phyloP scores from a whole-genome alignment of 2,797 vertebrate species.

The Gambusia yucatana region DNA sequence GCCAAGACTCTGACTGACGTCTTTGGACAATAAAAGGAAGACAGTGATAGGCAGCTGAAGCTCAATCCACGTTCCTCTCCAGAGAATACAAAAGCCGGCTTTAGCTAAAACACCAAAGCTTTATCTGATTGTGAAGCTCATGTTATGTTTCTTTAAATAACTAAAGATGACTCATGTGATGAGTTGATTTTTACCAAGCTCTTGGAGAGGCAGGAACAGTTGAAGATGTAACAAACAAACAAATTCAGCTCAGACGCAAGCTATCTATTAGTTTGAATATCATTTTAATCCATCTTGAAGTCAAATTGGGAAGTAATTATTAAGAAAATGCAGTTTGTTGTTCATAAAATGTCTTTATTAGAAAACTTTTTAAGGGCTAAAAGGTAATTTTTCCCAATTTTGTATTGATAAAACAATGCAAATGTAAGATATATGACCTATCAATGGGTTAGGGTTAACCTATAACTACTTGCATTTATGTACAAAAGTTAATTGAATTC shows the following conservation, averaged over 20 bases:
- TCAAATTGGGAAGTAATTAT: neutral
- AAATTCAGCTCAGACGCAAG: neutral
- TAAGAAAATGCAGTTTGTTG: neutral
- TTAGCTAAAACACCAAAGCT: constrained; percentile 27
- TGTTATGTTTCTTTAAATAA: constrained; percentile 42
- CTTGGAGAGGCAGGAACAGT: constrained; percentile 8
- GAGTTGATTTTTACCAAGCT: neutral
- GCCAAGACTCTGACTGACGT: constrained; percentile 26
- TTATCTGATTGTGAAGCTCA: constrained; percentile 32
- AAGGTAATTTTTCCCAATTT: neutral
- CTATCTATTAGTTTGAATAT: neutral
- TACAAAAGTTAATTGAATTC: too few relatives aligned
- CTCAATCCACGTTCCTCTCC: constrained; percentile 9
- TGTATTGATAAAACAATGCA: neutral
- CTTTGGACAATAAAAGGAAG: constrained; percentile 18
- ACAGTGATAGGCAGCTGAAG: constrained; percentile 18
- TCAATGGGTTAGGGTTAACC: neutral
- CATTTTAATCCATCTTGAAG: neutral
- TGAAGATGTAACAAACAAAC: neutral
- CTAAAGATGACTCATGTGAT: constrained; percentile 23
- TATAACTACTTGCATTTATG: too few relatives aligned
- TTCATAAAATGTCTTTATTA: neutral
- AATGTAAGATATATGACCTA: neutral
- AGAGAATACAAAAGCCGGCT: constrained; percentile 14
- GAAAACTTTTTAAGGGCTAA: neutral